Percentiles rank a stretch among this genome's conserved stretches.
Evolutionary conservation across 1,140 invertebrate genomes (phyloP).

Genomic region (Antheraea mylitta): DNA sequence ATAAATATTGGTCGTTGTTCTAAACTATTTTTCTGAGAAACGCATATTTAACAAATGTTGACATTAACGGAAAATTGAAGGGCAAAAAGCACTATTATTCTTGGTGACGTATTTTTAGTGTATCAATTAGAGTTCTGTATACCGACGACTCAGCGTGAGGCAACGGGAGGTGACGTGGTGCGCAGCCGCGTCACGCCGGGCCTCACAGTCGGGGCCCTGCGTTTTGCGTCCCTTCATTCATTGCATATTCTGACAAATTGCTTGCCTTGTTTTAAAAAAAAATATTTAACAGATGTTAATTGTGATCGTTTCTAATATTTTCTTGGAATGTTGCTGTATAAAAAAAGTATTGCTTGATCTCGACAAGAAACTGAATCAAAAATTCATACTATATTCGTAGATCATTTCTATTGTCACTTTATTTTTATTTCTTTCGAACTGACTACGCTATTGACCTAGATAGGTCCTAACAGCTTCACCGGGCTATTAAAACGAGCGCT

Average conservation of each 20-base stretch:
- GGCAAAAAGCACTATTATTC: slow-evolving; percentile 42
- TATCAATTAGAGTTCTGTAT: slow-evolving; percentile 75
- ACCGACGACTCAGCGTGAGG: slow-evolving; percentile 60
- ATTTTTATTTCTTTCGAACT: no score
- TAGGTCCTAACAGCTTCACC: no score
- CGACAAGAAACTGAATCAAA: no score
- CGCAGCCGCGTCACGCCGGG: slow-evolving; percentile 44
- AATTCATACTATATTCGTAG: no score
- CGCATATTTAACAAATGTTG: background rate
- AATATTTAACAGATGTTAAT: slow-evolving; percentile 28
- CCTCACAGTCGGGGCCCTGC: slow-evolving; percentile 35
- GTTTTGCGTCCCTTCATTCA: slow-evolving; percentile 21
- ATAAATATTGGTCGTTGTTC: background rate
- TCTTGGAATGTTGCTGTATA: slow-evolving; percentile 14
- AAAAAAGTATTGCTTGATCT: no score
- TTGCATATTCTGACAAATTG: slow-evolving; percentile 53
- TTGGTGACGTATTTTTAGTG: slow-evolving; percentile 62
- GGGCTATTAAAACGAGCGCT: no score
- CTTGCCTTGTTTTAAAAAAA: slow-evolving; percentile 41
- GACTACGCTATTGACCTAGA: no score
- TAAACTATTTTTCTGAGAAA: background rate
- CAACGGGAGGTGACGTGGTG: slow-evolving; percentile 35
- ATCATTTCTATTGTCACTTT: no score
- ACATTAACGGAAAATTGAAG: slow-evolving; percentile 27
- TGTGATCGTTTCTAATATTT: background rate